Conservation (phyloP, 2,113 vertebrate genomes). For the Pterocles burchelli region DNA sequence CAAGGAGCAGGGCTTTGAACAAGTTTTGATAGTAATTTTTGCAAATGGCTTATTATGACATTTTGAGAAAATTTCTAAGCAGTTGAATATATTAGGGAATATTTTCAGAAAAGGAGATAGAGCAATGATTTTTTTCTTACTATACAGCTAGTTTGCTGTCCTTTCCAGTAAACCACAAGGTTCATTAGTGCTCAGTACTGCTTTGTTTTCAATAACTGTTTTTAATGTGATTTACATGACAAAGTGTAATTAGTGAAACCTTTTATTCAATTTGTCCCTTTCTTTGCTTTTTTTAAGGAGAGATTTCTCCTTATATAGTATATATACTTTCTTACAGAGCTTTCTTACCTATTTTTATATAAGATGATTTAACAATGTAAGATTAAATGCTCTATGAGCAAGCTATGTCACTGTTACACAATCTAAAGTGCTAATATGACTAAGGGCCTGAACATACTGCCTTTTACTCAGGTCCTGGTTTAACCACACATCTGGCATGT, state of each 20-base stretch:
- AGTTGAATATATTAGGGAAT: constrained; percentile 42
- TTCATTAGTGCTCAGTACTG: constrained; percentile 56
- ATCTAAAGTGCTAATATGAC: constrained; percentile 63
- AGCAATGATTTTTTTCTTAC: constrained; percentile 47
- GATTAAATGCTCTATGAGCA: constrained; percentile 77
- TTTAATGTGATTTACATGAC: constrained; percentile 70
- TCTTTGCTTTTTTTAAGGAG: constrained; percentile 61
- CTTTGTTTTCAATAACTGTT: constrained; percentile 60
- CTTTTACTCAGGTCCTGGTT: constrained; percentile 50
- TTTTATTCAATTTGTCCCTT: constrained; percentile 54
- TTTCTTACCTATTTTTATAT: constrained; percentile 83
- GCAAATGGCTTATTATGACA: neutral
- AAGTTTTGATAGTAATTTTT: constrained; percentile 49
- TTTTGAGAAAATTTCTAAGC: constrained; percentile 43
- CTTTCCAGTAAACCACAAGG: constrained; percentile 62
- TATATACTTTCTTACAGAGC: constrained; percentile 79
- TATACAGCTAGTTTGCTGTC: constrained; percentile 32
- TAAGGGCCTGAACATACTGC: constrained; percentile 57
- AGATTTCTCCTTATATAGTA: constrained; percentile 62
- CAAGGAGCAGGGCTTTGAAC: constrained; percentile 34
- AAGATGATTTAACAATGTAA: constrained; percentile 58
- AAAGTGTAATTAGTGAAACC: constrained; percentile 44
- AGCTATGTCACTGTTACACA: constrained; percentile 56
- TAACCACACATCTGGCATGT: neutral
- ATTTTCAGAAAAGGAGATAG: neutral